Evolutionary conservation across 2,113 vertebrate species (phyloP), one percentile per base, ranked within the genome.

Genomic region (Lethenteron camtschaticum): DNA sequence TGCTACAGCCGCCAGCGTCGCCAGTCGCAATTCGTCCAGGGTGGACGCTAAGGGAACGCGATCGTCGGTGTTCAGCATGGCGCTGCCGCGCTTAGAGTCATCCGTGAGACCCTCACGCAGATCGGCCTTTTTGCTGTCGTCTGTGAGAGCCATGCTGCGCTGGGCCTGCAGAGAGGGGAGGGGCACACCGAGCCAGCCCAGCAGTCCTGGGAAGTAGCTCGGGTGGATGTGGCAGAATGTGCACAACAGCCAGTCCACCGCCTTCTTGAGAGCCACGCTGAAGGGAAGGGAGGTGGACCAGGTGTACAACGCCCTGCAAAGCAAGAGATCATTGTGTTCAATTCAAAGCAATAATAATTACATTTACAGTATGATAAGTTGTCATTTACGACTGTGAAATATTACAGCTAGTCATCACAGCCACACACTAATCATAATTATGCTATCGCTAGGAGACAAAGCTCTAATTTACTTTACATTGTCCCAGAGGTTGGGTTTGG

Each of bases 181-280:
- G 11, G 82, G 83, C 59, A 99, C 86, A 56, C 88, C 89, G 89
- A 99, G 95, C 92, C 91, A 96, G 72, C 87, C 90, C 92, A 96
- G 95, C 11, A 99, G 86, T 66, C 95, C 80, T 55, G 90, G 89
- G 81, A 99, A 99, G 76, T 95, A 96, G 76, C 80, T 88, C 13
- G 94, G 94, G 74, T 99, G 92, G 75, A 99, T 86, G 78, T 96
- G 88, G 75, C 94, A 96, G 85, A 96, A 90, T 8, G 94, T 91
- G 75, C 92, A 99, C 71, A 99, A 85, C 66, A 99, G 81, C 78
- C 94, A 95, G 77, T 99, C 94, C 74, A 99, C 92, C 1, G 94
- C 89, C 78, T 96, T 96, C 82, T 99, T 96, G 80, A 99, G 82
- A 74, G 95, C 90, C 77, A 95, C 81, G 81, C 87, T 95, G 76